These are phyloP conservation scores for Portunus trituberculatus DNA, from an alignment of 1,140 invertebrate genomes.

Conservation along the genomic window DNA sequence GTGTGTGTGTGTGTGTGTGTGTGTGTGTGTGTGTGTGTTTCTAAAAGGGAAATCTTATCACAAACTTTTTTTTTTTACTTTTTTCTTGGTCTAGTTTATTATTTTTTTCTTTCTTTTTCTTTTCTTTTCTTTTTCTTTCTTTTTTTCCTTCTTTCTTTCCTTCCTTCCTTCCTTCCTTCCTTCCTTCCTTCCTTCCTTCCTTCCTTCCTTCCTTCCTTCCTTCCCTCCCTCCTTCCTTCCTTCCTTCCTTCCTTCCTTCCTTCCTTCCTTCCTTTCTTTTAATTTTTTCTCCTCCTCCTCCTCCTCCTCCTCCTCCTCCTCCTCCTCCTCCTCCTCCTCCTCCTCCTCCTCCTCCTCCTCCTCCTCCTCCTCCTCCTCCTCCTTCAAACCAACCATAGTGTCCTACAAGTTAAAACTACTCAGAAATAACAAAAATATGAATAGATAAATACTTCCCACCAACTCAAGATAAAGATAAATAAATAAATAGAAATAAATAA, in stretches of 20 bases:
- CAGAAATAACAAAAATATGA: no score
- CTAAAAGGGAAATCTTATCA: no score
- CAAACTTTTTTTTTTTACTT: no score
- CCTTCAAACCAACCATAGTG: no score
- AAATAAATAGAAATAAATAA: no score
- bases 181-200: background rate
- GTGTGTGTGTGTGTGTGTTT: no score
- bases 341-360: background rate
- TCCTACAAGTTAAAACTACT: no score
- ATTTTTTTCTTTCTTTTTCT: background rate
- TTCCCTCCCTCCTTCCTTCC: background rate
- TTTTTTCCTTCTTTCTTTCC: background rate
- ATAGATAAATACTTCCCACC: no score
- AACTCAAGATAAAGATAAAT: no score
- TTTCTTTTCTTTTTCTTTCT: background rate
- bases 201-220: background rate
- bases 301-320: background rate
- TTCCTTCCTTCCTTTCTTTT: background rate
- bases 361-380: no score
- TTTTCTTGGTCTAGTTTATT: no score
- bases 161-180: background rate
- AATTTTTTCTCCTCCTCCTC: background rate
- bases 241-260: background rate
- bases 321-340: background rate
- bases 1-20: no score